Conservation (phyloP, 2,113 vertebrate genomes). For the Galemys pyrenaicus region DNA sequence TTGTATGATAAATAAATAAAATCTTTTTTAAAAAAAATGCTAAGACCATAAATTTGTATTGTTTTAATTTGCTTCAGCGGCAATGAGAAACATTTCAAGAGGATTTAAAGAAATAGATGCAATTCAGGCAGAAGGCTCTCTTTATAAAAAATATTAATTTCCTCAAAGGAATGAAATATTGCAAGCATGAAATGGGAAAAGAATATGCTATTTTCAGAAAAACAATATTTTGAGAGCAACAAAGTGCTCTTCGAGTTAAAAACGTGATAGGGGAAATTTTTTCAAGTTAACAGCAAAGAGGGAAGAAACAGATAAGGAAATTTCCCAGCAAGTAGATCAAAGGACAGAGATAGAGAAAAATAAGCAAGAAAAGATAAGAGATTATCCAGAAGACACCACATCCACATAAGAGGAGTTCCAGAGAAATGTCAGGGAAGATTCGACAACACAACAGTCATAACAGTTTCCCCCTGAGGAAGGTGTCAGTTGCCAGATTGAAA, state of each 20-base stretch:
- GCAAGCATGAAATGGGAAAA: conserved; percentile 41
- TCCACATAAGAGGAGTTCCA: not conserved
- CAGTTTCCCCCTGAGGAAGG: not conserved
- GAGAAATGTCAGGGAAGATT: not conserved
- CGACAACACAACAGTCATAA: not conserved
- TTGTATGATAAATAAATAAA: too few species aligned
- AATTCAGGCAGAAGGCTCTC: not conserved
- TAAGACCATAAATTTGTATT: not conserved
- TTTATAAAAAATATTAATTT: conserved; percentile 45
- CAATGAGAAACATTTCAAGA: not conserved
- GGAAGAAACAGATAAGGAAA: conserved; percentile 51
- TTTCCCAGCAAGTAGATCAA: conserved; percentile 45
- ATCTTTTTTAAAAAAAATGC: too few species aligned
- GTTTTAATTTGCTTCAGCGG: not conserved
- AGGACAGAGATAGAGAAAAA: conserved; percentile 33
- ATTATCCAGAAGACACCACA: not conserved
- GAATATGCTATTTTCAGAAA: conserved; percentile 66
- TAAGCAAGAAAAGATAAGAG: conserved; percentile 36
- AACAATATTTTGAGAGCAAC: conserved; percentile 56
- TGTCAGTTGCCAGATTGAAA: not conserved
- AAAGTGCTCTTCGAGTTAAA: conserved; percentile 60
- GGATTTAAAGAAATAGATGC: conserved; percentile 29
- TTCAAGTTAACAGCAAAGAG: conserved; percentile 28
- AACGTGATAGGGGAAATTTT: conserved; percentile 50
- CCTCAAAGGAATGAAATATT: conserved; percentile 51